Evolutionary conservation across 37 sponge, comb jelly and placozoan genomes (phyloP).

Genomic region (Eunapius fragilis): DNA sequence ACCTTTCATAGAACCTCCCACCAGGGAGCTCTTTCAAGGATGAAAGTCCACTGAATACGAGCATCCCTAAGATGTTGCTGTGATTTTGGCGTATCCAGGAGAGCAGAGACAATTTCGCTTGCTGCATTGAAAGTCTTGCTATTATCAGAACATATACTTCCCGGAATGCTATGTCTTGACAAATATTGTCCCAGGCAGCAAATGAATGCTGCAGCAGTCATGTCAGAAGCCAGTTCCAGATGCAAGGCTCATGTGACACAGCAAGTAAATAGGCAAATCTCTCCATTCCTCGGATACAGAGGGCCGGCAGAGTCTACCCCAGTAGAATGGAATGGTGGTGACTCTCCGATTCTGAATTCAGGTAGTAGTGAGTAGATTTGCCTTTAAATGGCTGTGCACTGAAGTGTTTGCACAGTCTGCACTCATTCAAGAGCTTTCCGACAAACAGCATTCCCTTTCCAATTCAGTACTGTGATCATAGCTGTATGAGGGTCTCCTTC

Average conservation of each 20-base stretch:
- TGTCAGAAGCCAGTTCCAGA: conserved; percentile 14
- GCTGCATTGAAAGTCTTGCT: conserved; percentile 31
- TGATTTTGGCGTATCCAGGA: not conserved
- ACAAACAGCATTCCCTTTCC: conserved; percentile 4
- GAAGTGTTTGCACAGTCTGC: not conserved
- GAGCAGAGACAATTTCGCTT: not conserved
- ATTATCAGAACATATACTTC: conserved; percentile 15
- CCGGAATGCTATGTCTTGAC: conserved; percentile 3
- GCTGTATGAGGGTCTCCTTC: conserved; percentile 17
- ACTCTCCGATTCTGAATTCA: too few relatives aligned
- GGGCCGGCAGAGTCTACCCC: too few relatives aligned
- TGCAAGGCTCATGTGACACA: conserved; percentile 25
- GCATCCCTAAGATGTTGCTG: conserved; percentile 8
- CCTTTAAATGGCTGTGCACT: not conserved
- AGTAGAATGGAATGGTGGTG: too few relatives aligned
- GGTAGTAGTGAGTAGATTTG: too few relatives aligned
- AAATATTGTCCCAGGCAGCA: not conserved
- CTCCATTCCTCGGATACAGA: too few relatives aligned
- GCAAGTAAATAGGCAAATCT: conserved; percentile 14
- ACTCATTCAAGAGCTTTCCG: not conserved
- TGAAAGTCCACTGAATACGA: conserved; percentile 18
- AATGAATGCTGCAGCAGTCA: conserved; percentile 11
- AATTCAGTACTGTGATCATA: conserved; percentile 1
- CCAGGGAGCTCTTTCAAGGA: conserved; percentile 10
- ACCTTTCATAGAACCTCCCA: not conserved